phyloP scores from a whole-genome alignment of 2,888 invertebrate genomes.

The Nebria brevicollis region DNA sequence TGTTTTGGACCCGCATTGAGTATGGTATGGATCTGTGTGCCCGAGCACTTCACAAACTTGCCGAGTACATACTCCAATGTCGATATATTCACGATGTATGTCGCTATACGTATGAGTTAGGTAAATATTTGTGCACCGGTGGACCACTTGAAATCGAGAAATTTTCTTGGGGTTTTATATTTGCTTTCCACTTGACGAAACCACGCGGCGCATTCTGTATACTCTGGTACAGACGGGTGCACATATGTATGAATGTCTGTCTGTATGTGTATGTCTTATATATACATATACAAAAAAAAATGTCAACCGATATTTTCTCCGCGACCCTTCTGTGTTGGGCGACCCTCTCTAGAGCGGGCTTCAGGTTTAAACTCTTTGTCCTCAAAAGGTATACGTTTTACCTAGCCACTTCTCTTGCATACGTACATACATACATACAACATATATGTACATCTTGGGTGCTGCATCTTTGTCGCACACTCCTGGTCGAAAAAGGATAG shows the following conservation, averaged over 20 bases:
- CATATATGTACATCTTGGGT: neutral
- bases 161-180: constrained; percentile 41
- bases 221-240: neutral
- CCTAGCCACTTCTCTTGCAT: constrained; percentile 28
- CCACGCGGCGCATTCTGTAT: neutral
- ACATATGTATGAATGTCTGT: neutral
- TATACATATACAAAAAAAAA: constrained; percentile 51
- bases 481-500: constrained; percentile 14
- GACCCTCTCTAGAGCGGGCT: constrained; percentile 25
- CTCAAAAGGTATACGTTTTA: constrained; percentile 35
- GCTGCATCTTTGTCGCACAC: neutral
- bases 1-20: neutral
- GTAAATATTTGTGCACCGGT: constrained; percentile 34
- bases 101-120: constrained; percentile 19
- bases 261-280: constrained; percentile 46
- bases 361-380: constrained; percentile 41
- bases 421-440: too few species aligned
- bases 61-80: constrained; percentile 13
- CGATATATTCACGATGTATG: constrained; percentile 17
- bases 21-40: constrained; percentile 5
- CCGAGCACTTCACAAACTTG: constrained; percentile 15
- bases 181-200: constrained; percentile 31
- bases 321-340: constrained; percentile 24
- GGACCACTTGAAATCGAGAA: constrained; percentile 33
- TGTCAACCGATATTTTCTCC: constrained; percentile 54